Evolutionary conservation across 2,888 invertebrate species (phyloP).

Genomic region (Hyposoter dolosus): DNA sequence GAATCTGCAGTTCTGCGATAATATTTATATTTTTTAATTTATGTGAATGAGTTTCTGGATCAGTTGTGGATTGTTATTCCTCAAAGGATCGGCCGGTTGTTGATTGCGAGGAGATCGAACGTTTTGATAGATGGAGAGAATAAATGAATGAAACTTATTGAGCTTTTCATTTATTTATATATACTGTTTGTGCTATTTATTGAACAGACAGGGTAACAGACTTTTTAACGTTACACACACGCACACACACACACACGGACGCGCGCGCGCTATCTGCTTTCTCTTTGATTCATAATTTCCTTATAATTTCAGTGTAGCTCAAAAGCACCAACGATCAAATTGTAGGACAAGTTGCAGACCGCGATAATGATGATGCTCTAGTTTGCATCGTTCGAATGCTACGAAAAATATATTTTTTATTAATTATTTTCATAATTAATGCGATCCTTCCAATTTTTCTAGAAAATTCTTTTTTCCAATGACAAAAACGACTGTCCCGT

Average conservation of each 20-base stretch:
- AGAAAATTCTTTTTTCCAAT: too few relatives aligned
- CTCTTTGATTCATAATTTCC: constrained; percentile 50
- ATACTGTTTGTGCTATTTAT: constrained; percentile 66
- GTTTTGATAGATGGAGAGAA: neutral
- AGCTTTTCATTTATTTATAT: neutral
- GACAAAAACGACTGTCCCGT: too few relatives aligned
- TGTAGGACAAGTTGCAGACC: constrained; percentile 40
- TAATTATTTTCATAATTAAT: too few relatives aligned
- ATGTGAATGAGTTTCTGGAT: too few relatives aligned
- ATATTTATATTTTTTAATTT: too few relatives aligned
- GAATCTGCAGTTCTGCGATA: neutral
- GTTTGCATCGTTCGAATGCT: too few relatives aligned
- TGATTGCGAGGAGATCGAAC: too few relatives aligned
- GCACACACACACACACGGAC: neutral
- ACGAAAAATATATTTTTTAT: too few relatives aligned
- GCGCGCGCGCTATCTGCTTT: constrained; percentile 27
- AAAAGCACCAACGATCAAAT: constrained; percentile 59
- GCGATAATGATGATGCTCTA: neutral
- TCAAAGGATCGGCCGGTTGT: too few relatives aligned
- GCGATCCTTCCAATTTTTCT: too few relatives aligned
- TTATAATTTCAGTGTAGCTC: constrained; percentile 56
- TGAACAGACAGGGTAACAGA: constrained; percentile 64
- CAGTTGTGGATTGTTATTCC: too few relatives aligned
- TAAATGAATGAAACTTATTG: neutral
- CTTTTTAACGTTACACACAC: constrained; percentile 56